phyloP scores from a whole-genome alignment of 2,888 invertebrate species.

The Thumatha senex region DNA sequence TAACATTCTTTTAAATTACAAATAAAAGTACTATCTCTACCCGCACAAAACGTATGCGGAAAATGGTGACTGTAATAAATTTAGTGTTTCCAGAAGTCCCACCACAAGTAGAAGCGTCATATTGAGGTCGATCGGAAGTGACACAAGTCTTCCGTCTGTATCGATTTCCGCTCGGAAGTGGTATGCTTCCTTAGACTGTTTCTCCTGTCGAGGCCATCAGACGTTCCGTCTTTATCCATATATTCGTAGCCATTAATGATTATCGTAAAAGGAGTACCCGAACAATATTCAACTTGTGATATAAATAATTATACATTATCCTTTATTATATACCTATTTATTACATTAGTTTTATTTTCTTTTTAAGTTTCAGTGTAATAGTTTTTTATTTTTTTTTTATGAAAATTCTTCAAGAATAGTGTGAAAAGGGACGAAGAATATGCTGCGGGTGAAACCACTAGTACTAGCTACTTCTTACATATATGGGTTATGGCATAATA shows the following conservation, averaged over 20 bases:
- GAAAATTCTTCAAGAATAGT: too few relatives aligned
- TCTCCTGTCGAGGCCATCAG: slow-evolving; percentile 52
- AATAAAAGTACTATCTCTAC: slow-evolving; percentile 1
- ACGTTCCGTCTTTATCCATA: slow-evolving; percentile 42
- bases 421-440: too few relatives aligned
- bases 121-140: slow-evolving; percentile 57
- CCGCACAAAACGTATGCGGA: slow-evolving; percentile 9
- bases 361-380: too few relatives aligned
- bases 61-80: slow-evolving; percentile 15
- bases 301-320: background rate
- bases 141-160: slow-evolving; percentile 55
- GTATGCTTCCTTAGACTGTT: slow-evolving; percentile 58
- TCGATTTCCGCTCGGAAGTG: slow-evolving; percentile 72
- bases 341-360: too few relatives aligned
- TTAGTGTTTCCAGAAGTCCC: slow-evolving; percentile 22
- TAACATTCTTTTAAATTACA: background rate
- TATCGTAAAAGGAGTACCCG: slow-evolving; percentile 10
- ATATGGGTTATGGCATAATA: too few relatives aligned
- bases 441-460: too few relatives aligned
- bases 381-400: too few relatives aligned
- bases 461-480: too few relatives aligned
- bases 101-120: slow-evolving; percentile 23
- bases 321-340: background rate
- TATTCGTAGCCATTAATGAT: slow-evolving; percentile 16
- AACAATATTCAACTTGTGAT: background rate